A percentile compares a stretch with the other conserved stretches of the same genome.
Conservation (phyloP, 2,888 invertebrate genomes). For the Drosophila suboccidentalis region DNA sequence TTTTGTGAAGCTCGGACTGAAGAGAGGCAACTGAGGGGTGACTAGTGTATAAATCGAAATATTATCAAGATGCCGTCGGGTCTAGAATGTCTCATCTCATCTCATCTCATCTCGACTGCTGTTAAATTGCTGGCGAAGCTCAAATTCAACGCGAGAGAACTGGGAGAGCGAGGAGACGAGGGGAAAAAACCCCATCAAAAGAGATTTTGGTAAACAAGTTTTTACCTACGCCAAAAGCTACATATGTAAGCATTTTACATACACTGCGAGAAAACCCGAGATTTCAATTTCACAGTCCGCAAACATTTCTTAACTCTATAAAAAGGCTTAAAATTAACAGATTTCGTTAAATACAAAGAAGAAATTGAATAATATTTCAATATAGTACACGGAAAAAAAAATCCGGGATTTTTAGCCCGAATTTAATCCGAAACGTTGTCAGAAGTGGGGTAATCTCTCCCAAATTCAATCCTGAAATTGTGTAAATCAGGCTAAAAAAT, state of each 20-base stretch:
- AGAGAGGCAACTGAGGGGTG: not conserved
- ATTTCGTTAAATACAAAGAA: not conserved
- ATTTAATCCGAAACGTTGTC: no score
- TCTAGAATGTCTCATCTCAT: conserved; percentile 53
- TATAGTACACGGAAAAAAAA: no score
- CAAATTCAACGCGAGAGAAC: conserved; percentile 10
- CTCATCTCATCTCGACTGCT: conserved; percentile 33
- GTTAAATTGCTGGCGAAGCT: conserved; percentile 49
- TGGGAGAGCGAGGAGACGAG: not conserved
- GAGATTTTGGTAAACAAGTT: conserved; percentile 69
- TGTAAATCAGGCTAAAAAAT: no score
- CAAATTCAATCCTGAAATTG: no score
- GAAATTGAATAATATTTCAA: no score
- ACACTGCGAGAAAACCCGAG: conserved; percentile 10
- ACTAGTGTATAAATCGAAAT: conserved; percentile 75
- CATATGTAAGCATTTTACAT: conserved; percentile 22
- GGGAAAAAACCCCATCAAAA: conserved; percentile 22
- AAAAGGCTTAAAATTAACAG: no score
- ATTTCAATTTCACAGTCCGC: not conserved
- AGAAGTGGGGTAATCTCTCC: no score
- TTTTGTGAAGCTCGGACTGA: not conserved
- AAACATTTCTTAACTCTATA: no score
- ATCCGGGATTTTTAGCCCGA: no score
- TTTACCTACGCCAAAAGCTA: conserved; percentile 43
- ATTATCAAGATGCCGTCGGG: conserved; percentile 77